phyloP scores from a whole-genome alignment of 2,113 vertebrate genomes.

The Gambusia affinis region DNA sequence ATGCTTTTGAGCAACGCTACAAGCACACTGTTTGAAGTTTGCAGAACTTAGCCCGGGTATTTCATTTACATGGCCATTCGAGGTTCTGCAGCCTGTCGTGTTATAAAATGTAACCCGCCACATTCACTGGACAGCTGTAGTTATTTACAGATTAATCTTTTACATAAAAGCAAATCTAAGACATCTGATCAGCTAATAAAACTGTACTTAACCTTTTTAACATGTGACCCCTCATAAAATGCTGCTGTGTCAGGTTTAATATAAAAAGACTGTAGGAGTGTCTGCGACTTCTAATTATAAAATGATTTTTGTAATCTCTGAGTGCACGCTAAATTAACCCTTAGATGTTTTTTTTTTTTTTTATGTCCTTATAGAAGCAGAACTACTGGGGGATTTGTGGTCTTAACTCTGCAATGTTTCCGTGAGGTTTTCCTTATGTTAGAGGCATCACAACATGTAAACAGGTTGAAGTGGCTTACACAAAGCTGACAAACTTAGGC shows the following conservation, averaged over 20 bases:
- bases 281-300: slow-evolving; percentile 1
- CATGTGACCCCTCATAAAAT: not conserved
- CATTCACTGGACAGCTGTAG: not conserved
- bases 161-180: slow-evolving; percentile 14
- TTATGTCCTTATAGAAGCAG: not conserved
- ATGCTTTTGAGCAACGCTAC: not conserved
- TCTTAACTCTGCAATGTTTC: not conserved
- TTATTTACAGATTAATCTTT: slow-evolving; percentile 12
- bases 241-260: not conserved
- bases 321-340: not conserved
- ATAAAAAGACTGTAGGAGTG: not conserved
- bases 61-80: not conserved
- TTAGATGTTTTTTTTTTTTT: not conserved
- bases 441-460: slow-evolving; percentile 9
- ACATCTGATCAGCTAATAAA: slow-evolving; percentile 17
- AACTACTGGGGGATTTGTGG: not conserved
- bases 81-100: not conserved
- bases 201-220: not conserved
- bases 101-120: not conserved
- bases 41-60: not conserved
- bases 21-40: not conserved
- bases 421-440: not conserved
- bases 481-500: slow-evolving; percentile 85
- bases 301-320: not conserved
- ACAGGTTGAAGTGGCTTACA: slow-evolving; percentile 72